Percentiles rank a stretch among this genome's conserved stretches.
Evolutionary conservation across 2,113 vertebrate species (phyloP).

Genomic region (Tamias sibiricus): DNA sequence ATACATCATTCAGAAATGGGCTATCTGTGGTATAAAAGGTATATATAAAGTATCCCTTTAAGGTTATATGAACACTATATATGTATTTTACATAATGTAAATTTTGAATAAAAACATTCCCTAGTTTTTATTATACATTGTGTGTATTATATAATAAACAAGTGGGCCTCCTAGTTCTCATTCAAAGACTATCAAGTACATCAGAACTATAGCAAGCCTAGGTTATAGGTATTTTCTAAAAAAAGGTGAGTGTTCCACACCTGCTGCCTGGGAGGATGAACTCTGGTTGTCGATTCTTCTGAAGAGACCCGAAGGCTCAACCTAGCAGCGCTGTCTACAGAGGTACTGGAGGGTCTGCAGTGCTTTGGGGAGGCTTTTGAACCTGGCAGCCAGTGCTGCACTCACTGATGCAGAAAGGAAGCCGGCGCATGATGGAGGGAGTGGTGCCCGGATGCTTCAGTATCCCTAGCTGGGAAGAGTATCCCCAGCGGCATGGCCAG

Average conservation of each 20-base stretch:
- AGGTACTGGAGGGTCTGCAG: no score
- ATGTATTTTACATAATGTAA: neutral
- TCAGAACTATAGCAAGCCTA: neutral
- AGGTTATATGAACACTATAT: neutral
- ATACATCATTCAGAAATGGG: neutral
- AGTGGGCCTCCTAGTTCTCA: neutral
- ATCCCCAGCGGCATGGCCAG: no score
- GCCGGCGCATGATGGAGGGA: rapidly evolving
- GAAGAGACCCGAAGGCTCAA: no score
- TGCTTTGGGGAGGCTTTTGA: no score
- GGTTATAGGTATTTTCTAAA: neutral
- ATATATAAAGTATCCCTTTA: neutral
- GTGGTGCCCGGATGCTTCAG: neutral
- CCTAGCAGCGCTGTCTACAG: no score
- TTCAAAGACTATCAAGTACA: neutral
- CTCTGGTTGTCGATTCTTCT: no score
- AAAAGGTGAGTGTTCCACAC: neutral
- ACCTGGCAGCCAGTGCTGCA: neutral
- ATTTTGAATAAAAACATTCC: neutral
- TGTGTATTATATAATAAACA: neutral
- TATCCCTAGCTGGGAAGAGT: no score
- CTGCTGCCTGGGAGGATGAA: neutral
- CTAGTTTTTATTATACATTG: neutral
- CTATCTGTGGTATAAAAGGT: neutral
- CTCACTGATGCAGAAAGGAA: neutral